Conservation (phyloP, 2,113 vertebrate species). For the Petromus typicus region DNA sequence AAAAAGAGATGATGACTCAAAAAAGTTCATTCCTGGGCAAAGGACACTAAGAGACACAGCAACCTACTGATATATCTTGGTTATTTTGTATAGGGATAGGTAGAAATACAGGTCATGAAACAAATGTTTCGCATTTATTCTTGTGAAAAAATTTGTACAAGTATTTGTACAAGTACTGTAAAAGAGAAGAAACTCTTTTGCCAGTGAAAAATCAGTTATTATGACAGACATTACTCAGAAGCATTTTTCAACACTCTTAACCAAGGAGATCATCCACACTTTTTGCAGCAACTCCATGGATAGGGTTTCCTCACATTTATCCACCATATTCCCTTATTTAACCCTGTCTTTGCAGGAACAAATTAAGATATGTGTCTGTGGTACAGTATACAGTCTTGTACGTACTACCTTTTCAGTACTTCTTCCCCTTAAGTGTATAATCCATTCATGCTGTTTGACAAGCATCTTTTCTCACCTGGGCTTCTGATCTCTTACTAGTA, state of each 20-base stretch:
- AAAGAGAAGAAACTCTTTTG: slow-evolving; percentile 29
- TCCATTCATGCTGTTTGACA: background rate
- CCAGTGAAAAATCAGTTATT: slow-evolving; percentile 5
- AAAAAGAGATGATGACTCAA: slow-evolving; percentile 9
- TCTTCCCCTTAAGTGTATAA: background rate
- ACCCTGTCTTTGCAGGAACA: background rate
- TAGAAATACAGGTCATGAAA: slow-evolving; percentile 18
- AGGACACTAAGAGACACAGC: background rate
- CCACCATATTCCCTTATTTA: background rate
- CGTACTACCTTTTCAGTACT: background rate
- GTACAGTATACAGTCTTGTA: background rate
- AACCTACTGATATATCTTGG: slow-evolving; percentile 6
- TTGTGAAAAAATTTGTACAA: slow-evolving; percentile 17
- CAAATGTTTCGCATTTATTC: slow-evolving; percentile 29
- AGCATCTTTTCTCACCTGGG: slow-evolving; percentile 5
- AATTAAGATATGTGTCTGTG: background rate
- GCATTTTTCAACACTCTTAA: background rate
- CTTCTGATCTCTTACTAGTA: background rate
- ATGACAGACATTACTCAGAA: background rate
- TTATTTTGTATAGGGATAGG: slow-evolving; percentile 14
- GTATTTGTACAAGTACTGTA: too few relatives aligned
- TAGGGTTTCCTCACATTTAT: slow-evolving; percentile 5
- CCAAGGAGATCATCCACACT: background rate
- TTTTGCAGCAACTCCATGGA: background rate
- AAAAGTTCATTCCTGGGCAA: background rate